A percentile compares a stretch with the other conserved stretches of the same genome.
These are phyloP conservation scores for Acropora yongei DNA, from an alignment of 64 coral and sea anemone genomes.

Conservation along the genomic window DNA sequence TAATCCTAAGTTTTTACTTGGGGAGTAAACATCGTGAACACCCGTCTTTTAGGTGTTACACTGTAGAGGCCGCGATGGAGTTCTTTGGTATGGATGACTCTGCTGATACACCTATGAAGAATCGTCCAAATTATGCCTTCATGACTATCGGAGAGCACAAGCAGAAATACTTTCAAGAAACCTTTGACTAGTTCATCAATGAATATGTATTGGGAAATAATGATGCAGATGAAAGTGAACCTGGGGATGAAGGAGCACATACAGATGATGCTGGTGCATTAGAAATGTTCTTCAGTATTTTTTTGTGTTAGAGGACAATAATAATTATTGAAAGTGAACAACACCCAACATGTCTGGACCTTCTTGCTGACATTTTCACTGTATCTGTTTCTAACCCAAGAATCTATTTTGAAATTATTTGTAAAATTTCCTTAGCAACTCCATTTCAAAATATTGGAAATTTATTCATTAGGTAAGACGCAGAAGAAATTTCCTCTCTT, in stretches of 20 bases:
- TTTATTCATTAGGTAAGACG: constrained; percentile 18
- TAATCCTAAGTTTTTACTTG: not conserved
- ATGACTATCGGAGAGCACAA: not conserved
- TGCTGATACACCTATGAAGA: constrained; percentile 12
- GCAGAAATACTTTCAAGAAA: constrained; percentile 6
- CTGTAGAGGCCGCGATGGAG: not conserved
- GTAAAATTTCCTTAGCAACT: constrained; percentile 33
- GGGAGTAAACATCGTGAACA: constrained; percentile 1
- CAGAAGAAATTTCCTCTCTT: constrained; percentile 32
- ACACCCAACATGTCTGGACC: too few species aligned
- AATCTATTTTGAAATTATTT: constrained; percentile 16
- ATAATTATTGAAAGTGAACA: too few species aligned
- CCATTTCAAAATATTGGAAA: constrained; percentile 34
- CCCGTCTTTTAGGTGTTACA: not conserved
- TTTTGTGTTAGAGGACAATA: constrained; percentile 56
- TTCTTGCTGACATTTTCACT: not conserved
- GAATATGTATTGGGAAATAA: constrained; percentile 1
- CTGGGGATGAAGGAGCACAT: not conserved
- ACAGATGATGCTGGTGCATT: not conserved
- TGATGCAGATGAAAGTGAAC: not conserved
- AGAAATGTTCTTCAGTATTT: constrained; percentile 51
- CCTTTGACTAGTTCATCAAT: not conserved
- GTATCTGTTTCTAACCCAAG: not conserved
- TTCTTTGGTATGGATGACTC: constrained; percentile 5
- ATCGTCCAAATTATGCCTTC: constrained; percentile 7